Evolutionary conservation across 2,888 invertebrate species (phyloP).

Genomic region (Nipponacmea schrenckii): DNA sequence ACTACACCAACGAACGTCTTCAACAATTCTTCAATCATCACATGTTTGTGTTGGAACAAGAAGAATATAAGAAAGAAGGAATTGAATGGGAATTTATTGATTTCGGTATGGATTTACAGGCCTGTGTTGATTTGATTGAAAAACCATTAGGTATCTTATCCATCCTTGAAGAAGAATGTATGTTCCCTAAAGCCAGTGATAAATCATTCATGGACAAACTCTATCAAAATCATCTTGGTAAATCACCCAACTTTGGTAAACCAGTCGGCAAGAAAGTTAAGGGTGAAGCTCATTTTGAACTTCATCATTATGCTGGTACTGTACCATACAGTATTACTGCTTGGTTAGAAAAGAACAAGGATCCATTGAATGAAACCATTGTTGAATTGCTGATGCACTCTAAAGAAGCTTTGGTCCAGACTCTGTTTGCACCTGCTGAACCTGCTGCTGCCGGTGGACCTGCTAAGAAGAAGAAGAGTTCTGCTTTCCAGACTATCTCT

Average conservation of each 20-base stretch:
- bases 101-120: slow-evolving; percentile 95
- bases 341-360: slow-evolving; percentile 99
- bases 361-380: slow-evolving; percentile 99
- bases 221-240: slow-evolving; percentile 98
- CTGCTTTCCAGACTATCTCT: slow-evolving; percentile 98
- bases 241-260: slow-evolving; percentile 70
- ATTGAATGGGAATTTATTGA: slow-evolving; percentile 96
- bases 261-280: slow-evolving; percentile 87
- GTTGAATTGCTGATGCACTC: slow-evolving; percentile 95
- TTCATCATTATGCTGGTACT: slow-evolving; percentile 98
- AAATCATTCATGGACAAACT: slow-evolving; percentile 98
- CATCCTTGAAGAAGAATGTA: slow-evolving; percentile 99
- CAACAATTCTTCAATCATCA: slow-evolving; percentile 98
- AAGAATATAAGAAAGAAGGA: slow-evolving; percentile 93
- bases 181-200: slow-evolving; percentile 99
- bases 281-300: slow-evolving; percentile 96
- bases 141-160: slow-evolving; percentile 99
- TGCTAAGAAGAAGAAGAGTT: slow-evolving; percentile 95
- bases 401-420: slow-evolving; percentile 61
- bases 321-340: slow-evolving; percentile 98
- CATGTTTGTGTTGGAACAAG: slow-evolving; percentile 98
- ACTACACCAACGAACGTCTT: slow-evolving; percentile 97
- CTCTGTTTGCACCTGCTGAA: slow-evolving; percentile 79
- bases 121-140: slow-evolving; percentile 85
- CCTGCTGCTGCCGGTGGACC: slow-evolving; percentile 67